Conservation (phyloP, 2,888 invertebrate genomes). For the Ypsolopha sequella region DNA sequence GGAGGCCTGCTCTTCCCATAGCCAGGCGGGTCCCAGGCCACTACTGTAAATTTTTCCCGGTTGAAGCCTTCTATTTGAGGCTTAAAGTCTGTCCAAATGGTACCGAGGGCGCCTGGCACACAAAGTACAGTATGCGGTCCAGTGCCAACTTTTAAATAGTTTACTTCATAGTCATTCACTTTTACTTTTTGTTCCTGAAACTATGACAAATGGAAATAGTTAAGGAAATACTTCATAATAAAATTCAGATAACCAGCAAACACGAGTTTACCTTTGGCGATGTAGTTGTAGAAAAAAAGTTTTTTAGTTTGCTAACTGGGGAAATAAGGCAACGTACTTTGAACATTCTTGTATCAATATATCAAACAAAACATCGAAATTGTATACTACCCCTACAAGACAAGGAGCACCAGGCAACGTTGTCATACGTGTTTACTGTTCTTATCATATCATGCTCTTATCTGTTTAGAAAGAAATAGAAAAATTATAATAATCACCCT, state of each 20-base stretch:
- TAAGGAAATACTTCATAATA: too few relatives aligned
- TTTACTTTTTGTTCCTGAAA: slow-evolving; percentile 74
- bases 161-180: slow-evolving; percentile 69
- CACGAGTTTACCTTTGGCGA: slow-evolving; percentile 19
- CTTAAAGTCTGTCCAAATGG: slow-evolving; percentile 86
- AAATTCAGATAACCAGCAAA: neutral
- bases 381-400: too few relatives aligned
- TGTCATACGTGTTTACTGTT: too few relatives aligned
- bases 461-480: too few relatives aligned
- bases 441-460: too few relatives aligned
- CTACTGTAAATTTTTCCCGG: slow-evolving; percentile 71
- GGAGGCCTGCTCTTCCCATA: slow-evolving; percentile 89
- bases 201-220: neutral
- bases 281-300: slow-evolving; percentile 19
- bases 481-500: too few relatives aligned
- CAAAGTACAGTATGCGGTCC: slow-evolving; percentile 75
- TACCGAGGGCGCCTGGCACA: slow-evolving; percentile 86
- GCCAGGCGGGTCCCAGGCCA: slow-evolving; percentile 90
- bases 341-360: neutral
- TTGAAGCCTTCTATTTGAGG: slow-evolving; percentile 80
- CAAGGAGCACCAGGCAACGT: too few relatives aligned
- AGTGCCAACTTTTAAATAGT: slow-evolving; percentile 71
- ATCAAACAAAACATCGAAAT: too few relatives aligned
- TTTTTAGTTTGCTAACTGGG: neutral
- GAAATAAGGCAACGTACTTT: neutral